Base-by-base conservation (phyloP, 2,888 invertebrate species). In the Heliconius hortense region DNA sequence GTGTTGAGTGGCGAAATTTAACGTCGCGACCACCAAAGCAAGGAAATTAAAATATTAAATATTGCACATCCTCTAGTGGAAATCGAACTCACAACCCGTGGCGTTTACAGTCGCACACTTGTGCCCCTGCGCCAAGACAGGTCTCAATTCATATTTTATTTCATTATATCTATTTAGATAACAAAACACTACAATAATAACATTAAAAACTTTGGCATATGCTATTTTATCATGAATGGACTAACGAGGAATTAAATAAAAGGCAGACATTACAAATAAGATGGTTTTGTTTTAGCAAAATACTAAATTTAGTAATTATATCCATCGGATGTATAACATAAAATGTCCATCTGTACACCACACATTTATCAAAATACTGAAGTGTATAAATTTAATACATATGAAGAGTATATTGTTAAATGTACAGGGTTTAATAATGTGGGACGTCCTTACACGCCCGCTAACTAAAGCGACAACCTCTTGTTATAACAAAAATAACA, bases 401-500 rank as follows among this genome's bases (percentile, higher is more conserved):
- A 48, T 48, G 18, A n/a, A n/a, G 11, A 71, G 71, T 71, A 71
- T 39, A 59, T 59, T 71, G 60, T 39, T 56, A 70, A 70, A 60
- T 24, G 56, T 70, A 59, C 70, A 59, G 13, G 26, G 24, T 26
- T 18, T 59, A 48, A 18, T 24, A 70, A 60, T 26, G 11, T 28
- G 21, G 11, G 53, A 28, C 68, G 26, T 8, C 31, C 53, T 69
- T 18, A 28, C 59, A 35, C 39, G 59, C 59, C 56, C 35, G 24
- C 13, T 39, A 71, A 59, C 64, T 59, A 13, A 70, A 59, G 35
- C 24, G 64, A n/a, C 64, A 56, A 39, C 53, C n/a, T 48, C 24
- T 53, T 35, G 11, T 43, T 8, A 26, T 71, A 73, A 76, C 67
- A 72, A 73, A 76, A 70, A 70, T 73, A 76, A 76, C 73, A 73